Conservation (phyloP, 2,113 vertebrate genomes). For the Benitochromis conjunctus region DNA sequence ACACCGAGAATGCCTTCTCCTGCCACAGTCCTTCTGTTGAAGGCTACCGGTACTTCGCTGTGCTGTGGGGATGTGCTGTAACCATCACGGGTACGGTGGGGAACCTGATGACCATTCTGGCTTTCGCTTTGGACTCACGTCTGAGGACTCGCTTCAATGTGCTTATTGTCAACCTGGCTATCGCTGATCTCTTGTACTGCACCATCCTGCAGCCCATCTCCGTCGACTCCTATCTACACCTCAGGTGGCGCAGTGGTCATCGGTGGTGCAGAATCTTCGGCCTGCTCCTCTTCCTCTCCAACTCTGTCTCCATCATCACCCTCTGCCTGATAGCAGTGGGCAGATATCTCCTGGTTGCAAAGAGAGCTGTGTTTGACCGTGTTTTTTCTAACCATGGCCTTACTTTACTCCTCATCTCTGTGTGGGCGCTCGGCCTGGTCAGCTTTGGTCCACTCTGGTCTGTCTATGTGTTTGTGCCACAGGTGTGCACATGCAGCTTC, state of each 20-base stretch:
- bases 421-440: slow-evolving; percentile 74
- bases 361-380: slow-evolving; percentile 70
- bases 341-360: slow-evolving; percentile 80
- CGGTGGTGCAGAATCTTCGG: slow-evolving; percentile 80
- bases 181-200: slow-evolving; percentile 84
- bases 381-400: slow-evolving; percentile 73
- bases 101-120: slow-evolving; percentile 82
- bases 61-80: slow-evolving; percentile 78
- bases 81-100: slow-evolving; percentile 76
- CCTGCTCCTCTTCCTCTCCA: slow-evolving; percentile 82
- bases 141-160: slow-evolving; percentile 83
- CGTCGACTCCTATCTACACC: slow-evolving; percentile 82
- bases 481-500: slow-evolving; percentile 90
- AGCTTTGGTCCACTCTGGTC: slow-evolving; percentile 83
- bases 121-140: slow-evolving; percentile 70
- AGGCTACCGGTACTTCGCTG: slow-evolving; percentile 79
- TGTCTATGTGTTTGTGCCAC: slow-evolving; percentile 76
- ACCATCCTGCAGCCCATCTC: slow-evolving; percentile 82
- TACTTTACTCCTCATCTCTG: slow-evolving; percentile 57
- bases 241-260: slow-evolving; percentile 76
- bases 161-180: slow-evolving; percentile 83
- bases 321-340: slow-evolving; percentile 81
- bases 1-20: slow-evolving; percentile 70
- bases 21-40: slow-evolving; percentile 78
- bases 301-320: slow-evolving; percentile 84